These are phyloP conservation scores for Phymanthus crucifer DNA, from an alignment of 92 coral and sea anemone genomes.

Conservation along the genomic window DNA sequence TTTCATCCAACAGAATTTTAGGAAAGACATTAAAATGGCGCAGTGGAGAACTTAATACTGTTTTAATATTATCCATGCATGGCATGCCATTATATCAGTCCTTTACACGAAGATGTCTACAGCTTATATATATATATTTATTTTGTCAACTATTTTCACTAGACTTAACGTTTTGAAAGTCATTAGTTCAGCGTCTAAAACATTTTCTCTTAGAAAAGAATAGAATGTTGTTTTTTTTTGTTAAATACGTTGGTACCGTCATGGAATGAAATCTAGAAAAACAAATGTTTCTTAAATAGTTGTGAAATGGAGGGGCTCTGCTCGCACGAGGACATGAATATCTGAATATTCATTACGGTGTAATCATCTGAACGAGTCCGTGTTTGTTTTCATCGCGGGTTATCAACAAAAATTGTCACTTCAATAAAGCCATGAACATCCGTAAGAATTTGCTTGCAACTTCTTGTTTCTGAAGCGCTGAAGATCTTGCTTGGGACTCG, in stretches of 20 bases:
- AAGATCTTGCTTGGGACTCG: not conserved
- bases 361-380: constrained; percentile 30
- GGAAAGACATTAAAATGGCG: not conserved
- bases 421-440: not conserved
- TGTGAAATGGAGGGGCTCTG: constrained; percentile 8
- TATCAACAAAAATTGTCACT: not conserved
- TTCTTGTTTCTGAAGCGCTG: not conserved
- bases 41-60: not conserved
- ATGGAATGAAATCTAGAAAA: not conserved
- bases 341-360: constrained; percentile 23
- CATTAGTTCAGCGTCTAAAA: not conserved
- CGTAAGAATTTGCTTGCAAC: not conserved
- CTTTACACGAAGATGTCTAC: not conserved
- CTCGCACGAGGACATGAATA: constrained; percentile 3
- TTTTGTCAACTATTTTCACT: not conserved
- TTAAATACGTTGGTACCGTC: not conserved
- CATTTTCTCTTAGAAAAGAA: not conserved
- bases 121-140: too few species aligned
- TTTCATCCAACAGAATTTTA: not conserved
- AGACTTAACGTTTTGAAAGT: not conserved
- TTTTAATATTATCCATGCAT: not conserved
- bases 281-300: not conserved
- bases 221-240: not conserved
- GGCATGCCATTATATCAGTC: not conserved
- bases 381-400: constrained; percentile 15